Evolutionary conservation across 2,888 invertebrate species (phyloP), one percentile per base, ranked within the genome.

Genomic region (Andrena haemorrhoa): DNA sequence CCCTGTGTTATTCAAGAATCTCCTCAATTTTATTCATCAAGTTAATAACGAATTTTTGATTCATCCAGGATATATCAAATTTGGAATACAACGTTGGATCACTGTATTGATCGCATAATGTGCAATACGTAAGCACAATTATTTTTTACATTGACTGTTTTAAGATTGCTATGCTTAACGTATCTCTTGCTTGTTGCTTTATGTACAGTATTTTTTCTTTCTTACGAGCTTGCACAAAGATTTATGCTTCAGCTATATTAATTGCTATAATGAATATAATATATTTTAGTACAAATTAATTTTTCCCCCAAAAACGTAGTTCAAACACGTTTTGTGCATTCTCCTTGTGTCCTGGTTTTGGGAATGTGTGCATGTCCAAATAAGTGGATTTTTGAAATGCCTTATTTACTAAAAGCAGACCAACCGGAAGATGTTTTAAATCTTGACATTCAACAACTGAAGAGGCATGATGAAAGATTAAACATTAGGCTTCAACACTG

Each of bases 71-170:
- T 75, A 53, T 82, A 83, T 41, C 66, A 70, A 31, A 31, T 81
- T 72, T 61, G 79, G 81, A 81, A 78, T 79, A 75, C 84, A 79
- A 85, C 84, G 84, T 69, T 80, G 88, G 86, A 89, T 86, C 71
- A 79, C 74, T 78, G 70, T 79, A 66, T 86, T 84, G 75, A 86
- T 85, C 77, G 68, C 75, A 68, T 79, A 75, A 75, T 82, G 79
- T 70, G 74, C 79, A 49, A 85, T 81, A 76, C 63, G 89, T 88
- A 88, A 90, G 89, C 83, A 83, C 76, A 83, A 72, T 49, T 69
- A n/a, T 82, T 83, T 23, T 80, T 75, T 72, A 82, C 65, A 63
- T 71, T 78, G 35, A 79, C 56, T 84, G 82, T 76, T 74, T 60
- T 75, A 74, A 71, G 58, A 73, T 64, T 68, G 73, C 63, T 82